Evolutionary conservation across 2,113 vertebrate species (phyloP), one percentile per base, ranked within the genome.

Genomic region (Nothobranchius furzeri): DNA sequence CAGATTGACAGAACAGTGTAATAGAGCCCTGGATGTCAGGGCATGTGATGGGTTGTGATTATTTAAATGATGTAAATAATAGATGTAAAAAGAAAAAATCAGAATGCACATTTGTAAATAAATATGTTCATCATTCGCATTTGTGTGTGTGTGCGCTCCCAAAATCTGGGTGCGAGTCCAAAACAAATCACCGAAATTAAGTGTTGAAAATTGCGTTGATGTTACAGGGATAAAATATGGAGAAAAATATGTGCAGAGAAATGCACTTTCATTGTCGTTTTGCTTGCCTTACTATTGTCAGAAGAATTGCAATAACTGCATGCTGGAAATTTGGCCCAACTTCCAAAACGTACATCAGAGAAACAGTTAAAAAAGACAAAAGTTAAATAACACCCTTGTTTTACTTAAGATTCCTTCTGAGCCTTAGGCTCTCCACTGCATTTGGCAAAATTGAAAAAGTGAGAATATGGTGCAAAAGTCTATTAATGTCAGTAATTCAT

Each of bases 101-200:
- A 12, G 78, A 12, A 66, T 85, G 68, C 79, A 83, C 46, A 25
- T 84, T 85, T 91, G 82, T 91, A 88, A 93, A 92, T 92, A 92
- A 91, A 93, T 20, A 4, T 60, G 20, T 72, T 65, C 64, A 77
- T 60, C 57, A 60, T 14, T 37, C 12, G 30, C 30, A 30, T 30
- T 30, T 30, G 30, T 30, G 30, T 30, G 30, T 30, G 2, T 30
- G 4, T 30, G 30, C 30, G 53, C 60, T 25, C 35, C 0, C 1
- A 30, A 52, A 55, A 66, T 76, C 62, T 47, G 12, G 63, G 64
- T 75, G 59, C 63, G 2, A 30, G 1, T 30, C 30, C 30, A 75
- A 70, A 77, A 60, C 50, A 51, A 60, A 59, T 70, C 65, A 79
- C 5, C 12, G 13, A 59, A 82, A 76, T 20, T 73, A 61, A 62